Evolutionary conservation across 2,888 invertebrate genomes (phyloP).

Genomic region (Drosophila kuntzei): DNA sequence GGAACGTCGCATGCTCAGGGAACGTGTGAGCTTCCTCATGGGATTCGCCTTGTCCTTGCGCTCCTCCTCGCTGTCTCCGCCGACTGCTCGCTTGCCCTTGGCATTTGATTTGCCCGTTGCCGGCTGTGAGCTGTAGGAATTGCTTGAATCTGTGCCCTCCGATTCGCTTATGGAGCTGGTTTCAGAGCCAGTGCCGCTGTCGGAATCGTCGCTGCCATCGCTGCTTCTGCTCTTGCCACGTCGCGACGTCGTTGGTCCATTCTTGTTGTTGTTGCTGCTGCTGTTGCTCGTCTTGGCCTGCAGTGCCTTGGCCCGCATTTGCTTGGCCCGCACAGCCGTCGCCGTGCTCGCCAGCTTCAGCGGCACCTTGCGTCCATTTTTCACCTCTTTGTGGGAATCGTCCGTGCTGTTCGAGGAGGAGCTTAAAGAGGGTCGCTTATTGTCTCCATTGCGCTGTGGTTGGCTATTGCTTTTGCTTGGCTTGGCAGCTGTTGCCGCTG

Average conservation of each 20-base stretch:
- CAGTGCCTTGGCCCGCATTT: slow-evolving; percentile 63
- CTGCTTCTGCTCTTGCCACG: slow-evolving; percentile 72
- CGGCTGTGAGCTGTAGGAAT: slow-evolving; percentile 63
- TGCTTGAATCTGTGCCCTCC: slow-evolving; percentile 72
- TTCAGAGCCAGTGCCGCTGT: slow-evolving; percentile 66
- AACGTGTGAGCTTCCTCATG: slow-evolving; percentile 89
- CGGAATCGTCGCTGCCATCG: slow-evolving; percentile 80
- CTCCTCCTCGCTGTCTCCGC: slow-evolving; percentile 71
- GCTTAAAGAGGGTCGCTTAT: slow-evolving; percentile 68
- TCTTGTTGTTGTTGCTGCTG: slow-evolving; percentile 32
- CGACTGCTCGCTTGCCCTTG: slow-evolving; percentile 54
- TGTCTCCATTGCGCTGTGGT: slow-evolving; percentile 60
- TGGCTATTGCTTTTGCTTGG: slow-evolving; percentile 27
- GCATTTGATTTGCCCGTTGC: slow-evolving; percentile 46
- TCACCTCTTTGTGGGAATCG: slow-evolving; percentile 62
- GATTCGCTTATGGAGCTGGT: slow-evolving; percentile 72
- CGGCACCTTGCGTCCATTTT: slow-evolving; percentile 74
- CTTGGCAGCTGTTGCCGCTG: slow-evolving; percentile 21
- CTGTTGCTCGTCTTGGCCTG: slow-evolving; percentile 55
- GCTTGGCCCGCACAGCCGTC: slow-evolving; percentile 70
- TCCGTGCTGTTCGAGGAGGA: slow-evolving; percentile 75
- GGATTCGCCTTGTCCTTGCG: slow-evolving; percentile 74
- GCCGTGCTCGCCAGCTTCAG: slow-evolving; percentile 74
- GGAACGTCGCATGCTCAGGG: slow-evolving; percentile 89
- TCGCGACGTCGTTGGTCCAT: slow-evolving; percentile 34